These are phyloP conservation scores for Cherax quadricarinatus DNA, from an alignment of 1,140 invertebrate species.

Conservation along the genomic window DNA sequence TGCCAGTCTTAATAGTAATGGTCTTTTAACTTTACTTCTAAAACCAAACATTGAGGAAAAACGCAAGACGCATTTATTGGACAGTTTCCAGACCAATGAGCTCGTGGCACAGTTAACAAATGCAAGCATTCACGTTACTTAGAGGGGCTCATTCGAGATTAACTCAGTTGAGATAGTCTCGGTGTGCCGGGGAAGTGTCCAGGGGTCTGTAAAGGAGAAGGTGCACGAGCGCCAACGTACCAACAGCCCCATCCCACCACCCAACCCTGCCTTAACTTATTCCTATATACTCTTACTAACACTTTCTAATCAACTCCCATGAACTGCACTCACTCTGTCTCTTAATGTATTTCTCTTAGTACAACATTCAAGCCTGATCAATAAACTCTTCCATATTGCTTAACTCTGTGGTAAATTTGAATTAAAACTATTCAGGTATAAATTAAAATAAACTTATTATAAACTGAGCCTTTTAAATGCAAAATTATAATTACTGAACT, in stretches of 20 bases:
- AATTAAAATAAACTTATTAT: not conserved
- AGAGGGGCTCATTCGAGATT: constrained; percentile 47
- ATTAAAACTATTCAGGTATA: not conserved
- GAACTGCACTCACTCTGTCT: no score
- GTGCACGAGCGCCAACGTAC: constrained; percentile 50
- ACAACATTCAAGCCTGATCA: no score
- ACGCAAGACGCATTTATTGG: not conserved
- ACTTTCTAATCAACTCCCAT: no score
- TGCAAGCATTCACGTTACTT: constrained; percentile 54
- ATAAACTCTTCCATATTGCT: not conserved
- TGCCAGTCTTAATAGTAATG: not conserved
- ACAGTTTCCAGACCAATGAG: constrained; percentile 28
- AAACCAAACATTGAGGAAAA: not conserved
- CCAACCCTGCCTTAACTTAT: not conserved
- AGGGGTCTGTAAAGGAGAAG: constrained; percentile 59
- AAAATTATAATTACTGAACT: not conserved
- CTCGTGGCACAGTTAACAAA: constrained; percentile 28
- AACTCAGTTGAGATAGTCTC: constrained; percentile 58
- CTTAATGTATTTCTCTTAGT: no score
- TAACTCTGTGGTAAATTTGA: not conserved
- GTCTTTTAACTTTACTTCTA: not conserved
- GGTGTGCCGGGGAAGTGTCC: constrained; percentile 25
- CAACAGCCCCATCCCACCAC: constrained; percentile 3
- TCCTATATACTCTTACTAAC: no score
- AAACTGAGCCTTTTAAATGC: not conserved